phyloP scores from a whole-genome alignment of 2,113 vertebrate species.

The Pollimyrus isidori region DNA sequence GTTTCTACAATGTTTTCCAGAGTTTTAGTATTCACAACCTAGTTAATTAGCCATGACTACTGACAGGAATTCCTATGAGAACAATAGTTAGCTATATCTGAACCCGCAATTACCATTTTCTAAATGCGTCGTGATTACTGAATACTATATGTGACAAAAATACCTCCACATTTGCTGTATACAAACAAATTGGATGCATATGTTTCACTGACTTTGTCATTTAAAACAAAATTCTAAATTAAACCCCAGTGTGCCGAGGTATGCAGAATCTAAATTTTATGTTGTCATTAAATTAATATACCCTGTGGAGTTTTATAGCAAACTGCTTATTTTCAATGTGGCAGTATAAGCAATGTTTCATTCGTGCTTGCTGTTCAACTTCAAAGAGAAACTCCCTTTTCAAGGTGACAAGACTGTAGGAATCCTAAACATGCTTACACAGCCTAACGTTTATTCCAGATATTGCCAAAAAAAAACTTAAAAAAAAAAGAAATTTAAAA shows the following conservation, averaged over 20 bases:
- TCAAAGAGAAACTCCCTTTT: constrained; percentile 23
- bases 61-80: neutral
- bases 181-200: constrained; percentile 2
- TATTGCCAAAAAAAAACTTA: constrained; percentile 11
- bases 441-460: constrained; percentile 25
- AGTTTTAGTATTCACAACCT: neutral
- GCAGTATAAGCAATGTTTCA: constrained; percentile 1
- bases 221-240: neutral
- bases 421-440: constrained; percentile 14
- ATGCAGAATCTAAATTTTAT: neutral
- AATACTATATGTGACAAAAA: neutral
- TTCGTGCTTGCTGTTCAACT: constrained; percentile 16
- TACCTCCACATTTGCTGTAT: neutral
- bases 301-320: neutral
- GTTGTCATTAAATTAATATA: neutral
- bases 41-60: neutral
- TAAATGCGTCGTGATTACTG: neutral
- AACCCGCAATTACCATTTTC: neutral
- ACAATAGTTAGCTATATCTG: neutral
- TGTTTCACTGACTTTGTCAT: constrained; percentile 16
- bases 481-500: neutral
- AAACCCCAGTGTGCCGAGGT: neutral
- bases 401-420: constrained; percentile 35
- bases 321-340: neutral
- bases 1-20: neutral